Percentiles rank a stretch among this genome's conserved stretches.
Conservation (phyloP, 2,888 invertebrate species). For the Baccha elongata region DNA sequence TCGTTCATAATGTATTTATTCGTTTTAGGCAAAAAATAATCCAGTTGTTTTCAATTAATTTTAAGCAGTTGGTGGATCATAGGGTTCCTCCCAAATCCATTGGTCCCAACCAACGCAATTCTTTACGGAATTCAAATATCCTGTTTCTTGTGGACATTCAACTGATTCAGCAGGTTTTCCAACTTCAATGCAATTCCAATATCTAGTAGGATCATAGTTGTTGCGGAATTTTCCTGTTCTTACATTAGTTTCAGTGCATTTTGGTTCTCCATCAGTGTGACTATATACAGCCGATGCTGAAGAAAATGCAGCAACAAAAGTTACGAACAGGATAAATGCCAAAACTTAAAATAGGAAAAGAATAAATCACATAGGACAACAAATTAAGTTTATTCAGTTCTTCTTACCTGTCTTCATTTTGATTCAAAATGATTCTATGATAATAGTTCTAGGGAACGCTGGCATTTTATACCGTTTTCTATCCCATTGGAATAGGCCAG, state of each 20-base stretch:
- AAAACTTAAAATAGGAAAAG: conserved; percentile 17
- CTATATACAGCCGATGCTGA: conserved; percentile 51
- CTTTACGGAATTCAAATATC: conserved; percentile 76
- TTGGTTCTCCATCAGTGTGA: conserved; percentile 76
- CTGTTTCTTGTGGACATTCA: conserved; percentile 75
- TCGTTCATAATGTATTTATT: no score
- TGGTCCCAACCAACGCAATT: conserved; percentile 77
- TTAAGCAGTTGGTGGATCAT: conserved; percentile 72
- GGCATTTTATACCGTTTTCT: conserved; percentile 24
- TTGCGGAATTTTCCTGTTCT: conserved; percentile 75
- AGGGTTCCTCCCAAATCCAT: conserved; percentile 78
- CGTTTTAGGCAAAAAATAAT: background rate
- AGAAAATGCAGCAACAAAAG: conserved; percentile 66
- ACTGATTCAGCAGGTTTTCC: conserved; percentile 65
- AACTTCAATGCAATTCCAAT: conserved; percentile 76
- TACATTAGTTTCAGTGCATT: conserved; percentile 76
- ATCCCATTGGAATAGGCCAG: background rate
- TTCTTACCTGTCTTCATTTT: conserved; percentile 58
- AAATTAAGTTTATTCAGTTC: background rate
- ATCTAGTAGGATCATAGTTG: conserved; percentile 77
- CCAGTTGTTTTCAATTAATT: background rate
- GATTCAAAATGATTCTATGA: conserved; percentile 23
- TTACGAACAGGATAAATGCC: conserved; percentile 32
- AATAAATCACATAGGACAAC: background rate
- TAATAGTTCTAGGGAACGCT: background rate